Conservation (phyloP, 2,888 invertebrate species). For the Melangyna quadrimaculata region DNA sequence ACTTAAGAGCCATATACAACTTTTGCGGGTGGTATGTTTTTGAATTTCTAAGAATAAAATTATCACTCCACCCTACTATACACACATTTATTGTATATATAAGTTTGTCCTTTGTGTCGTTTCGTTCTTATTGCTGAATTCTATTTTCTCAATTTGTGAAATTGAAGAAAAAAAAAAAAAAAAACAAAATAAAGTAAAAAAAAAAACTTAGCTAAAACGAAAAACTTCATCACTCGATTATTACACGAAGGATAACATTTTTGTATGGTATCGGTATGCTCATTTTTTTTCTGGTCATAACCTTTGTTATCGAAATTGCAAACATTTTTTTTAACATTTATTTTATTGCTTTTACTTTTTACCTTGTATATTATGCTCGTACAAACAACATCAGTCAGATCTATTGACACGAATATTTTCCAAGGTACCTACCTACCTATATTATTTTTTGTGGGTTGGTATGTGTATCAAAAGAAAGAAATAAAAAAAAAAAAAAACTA, state of each 20-base stretch:
- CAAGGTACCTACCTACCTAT: too few relatives aligned
- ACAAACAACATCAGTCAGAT: background rate
- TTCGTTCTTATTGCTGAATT: constrained; percentile 29
- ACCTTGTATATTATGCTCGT: background rate
- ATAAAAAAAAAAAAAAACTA: background rate
- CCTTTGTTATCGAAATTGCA: constrained; percentile 45
- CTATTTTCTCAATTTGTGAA: constrained; percentile 39
- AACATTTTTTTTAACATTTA: constrained; percentile 31
- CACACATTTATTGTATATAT: background rate
- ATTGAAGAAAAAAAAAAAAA: constrained; percentile 35
- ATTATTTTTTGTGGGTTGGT: too few relatives aligned
- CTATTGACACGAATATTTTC: constrained; percentile 63
- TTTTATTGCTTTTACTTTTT: constrained; percentile 14
- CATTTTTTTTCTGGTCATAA: constrained; percentile 4
- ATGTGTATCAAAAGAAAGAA: background rate
- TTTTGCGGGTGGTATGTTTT: too few relatives aligned
- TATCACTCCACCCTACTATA: background rate
- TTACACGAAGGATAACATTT: constrained; percentile 39
- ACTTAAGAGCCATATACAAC: too few relatives aligned
- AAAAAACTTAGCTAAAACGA: constrained; percentile 40
- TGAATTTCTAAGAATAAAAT: too few relatives aligned
- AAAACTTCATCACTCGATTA: constrained; percentile 59
- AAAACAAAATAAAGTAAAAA: background rate
- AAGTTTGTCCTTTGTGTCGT: background rate
- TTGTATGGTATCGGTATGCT: constrained; percentile 11